These are phyloP conservation scores for Troides oblongomaculatus DNA, from an alignment of 2,888 invertebrate species.

Conservation along the genomic window DNA sequence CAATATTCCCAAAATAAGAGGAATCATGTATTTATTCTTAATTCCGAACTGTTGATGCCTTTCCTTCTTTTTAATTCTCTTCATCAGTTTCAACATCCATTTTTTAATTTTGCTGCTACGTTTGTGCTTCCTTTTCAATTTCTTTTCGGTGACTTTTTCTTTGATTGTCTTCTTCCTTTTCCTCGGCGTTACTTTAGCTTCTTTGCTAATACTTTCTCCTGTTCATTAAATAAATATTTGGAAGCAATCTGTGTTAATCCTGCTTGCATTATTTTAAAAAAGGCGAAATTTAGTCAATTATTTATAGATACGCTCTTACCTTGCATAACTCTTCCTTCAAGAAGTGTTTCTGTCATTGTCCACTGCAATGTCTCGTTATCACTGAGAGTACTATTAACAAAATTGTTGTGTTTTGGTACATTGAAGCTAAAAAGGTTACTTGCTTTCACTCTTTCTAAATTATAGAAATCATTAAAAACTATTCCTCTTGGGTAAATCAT, in stretches of 20 bases:
- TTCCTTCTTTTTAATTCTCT: slow-evolving; percentile 45
- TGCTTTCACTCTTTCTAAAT: slow-evolving; percentile 64
- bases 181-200: slow-evolving; percentile 31
- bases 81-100: slow-evolving; percentile 61
- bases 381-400: slow-evolving; percentile 47
- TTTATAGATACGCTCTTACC: slow-evolving; percentile 40
- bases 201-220: neutral
- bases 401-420: slow-evolving; percentile 43
- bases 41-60: slow-evolving; percentile 55
- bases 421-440: slow-evolving; percentile 51
- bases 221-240: neutral
- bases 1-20: slow-evolving; percentile 82
- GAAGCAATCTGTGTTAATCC: neutral
- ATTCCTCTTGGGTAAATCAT: slow-evolving; percentile 57
- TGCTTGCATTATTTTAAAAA: neutral
- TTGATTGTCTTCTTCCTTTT: neutral
- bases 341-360: slow-evolving; percentile 54
- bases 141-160: slow-evolving; percentile 33
- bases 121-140: slow-evolving; percentile 35
- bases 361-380: slow-evolving; percentile 53
- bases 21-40: slow-evolving; percentile 79
- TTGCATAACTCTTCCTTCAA: slow-evolving; percentile 49
- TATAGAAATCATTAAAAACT: slow-evolving; percentile 54
- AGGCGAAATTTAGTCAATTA: neutral
- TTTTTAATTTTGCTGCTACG: slow-evolving; percentile 52